Base-by-base conservation (phyloP, 37 sponge, comb jelly and placozoan species). In the Halichondria panicea region DNA sequence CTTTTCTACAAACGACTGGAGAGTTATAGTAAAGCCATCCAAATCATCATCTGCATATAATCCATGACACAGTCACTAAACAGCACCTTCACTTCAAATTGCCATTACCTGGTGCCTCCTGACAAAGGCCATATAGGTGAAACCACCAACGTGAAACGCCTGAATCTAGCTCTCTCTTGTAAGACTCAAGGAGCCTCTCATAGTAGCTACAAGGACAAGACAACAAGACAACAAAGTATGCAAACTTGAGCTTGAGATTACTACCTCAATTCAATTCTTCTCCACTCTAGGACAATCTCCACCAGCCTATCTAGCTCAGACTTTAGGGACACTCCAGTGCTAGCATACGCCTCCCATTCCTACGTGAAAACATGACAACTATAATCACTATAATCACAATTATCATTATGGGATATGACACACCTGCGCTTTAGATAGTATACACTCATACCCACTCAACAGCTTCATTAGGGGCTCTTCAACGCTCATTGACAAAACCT, bases 301-400 rank as follows among this genome's bases (percentile, higher is more conserved):
- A 80, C 80, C 0, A 96, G 83, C 0, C 55, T 15, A 22, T 80
- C 70, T 40, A 96, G 63, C 53, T 90, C 71, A 31, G 12, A 24
- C 18, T 38, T 15, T 2, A 96, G 77, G 27, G 91, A 90, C 32
- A 90, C 82, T 42, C 41, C 57, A 24, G 72, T 71, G 40, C 84
- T 80, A 33, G 97, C 91, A 72, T 90, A 93, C 15, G 70, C 56
- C 70, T 96, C 97, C 97, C 97, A 96, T 12, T 89, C 89, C 95
- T 93, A 61, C 11, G 31, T 36, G 25, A 24, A 63, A 66, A 57
- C 6, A 27, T 12, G 25, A n/a, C 66, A 7, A 33, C 18, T 30
- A 5, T 24, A 59, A 38, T n/a, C 11, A 66, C 11, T 66, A 18
- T 9, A 34, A 9, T 35, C 67, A 13, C 9, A 40, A 30, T 25